Base-by-base conservation (phyloP, 2,888 invertebrate genomes). In the Nipponacmea schrenckii region DNA sequence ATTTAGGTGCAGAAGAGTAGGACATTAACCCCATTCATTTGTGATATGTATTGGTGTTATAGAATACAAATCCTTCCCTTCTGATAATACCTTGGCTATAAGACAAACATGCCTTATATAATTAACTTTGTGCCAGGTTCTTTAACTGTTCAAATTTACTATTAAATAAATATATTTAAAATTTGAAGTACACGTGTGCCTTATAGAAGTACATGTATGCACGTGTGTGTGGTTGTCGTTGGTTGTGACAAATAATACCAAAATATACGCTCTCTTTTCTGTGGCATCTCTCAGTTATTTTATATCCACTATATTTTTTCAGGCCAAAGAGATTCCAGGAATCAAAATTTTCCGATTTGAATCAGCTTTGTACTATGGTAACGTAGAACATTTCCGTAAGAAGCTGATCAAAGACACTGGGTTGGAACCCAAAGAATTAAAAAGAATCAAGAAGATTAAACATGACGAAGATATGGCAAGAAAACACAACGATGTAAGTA, bases 301-400 rank as follows among this genome's bases (percentile, higher is more conserved):
- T 31, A 39, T 8, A 39, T 8, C 39, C 39, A 1, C 39, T n/a
- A 39, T 20, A 24, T 15, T 44, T 15, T 71, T 71, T 12, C 72
- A 85, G 83, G 83, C 81, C n/a, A 69, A 76, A 65, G 83, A 86
- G 45, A 73, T 88, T 14, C 83, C 86, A 70, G 89, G 89, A 15
- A 85, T 90, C 15, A 89, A 90, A 77, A 88, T 90, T 27, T 89
- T 90, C 80, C 87, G 89, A 12, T 90, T 89, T 77, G 90, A 90
- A 72, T 85, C 89, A 17, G 87, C 89, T 8, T 80, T 90, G 15
- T 87, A 90, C 50, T 90, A 88, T 81, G 89, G 89, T 12, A 90
- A 90, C 77, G 85, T 85, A 20, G 89, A 90, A 63, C 80, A 85
- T 71, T 90, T 90, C 78, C 78, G 84, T 45, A 79, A 83, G 26